These are phyloP conservation scores for Drosophila kokeensis DNA, from an alignment of 2,888 invertebrate species.

Conservation along the genomic window DNA sequence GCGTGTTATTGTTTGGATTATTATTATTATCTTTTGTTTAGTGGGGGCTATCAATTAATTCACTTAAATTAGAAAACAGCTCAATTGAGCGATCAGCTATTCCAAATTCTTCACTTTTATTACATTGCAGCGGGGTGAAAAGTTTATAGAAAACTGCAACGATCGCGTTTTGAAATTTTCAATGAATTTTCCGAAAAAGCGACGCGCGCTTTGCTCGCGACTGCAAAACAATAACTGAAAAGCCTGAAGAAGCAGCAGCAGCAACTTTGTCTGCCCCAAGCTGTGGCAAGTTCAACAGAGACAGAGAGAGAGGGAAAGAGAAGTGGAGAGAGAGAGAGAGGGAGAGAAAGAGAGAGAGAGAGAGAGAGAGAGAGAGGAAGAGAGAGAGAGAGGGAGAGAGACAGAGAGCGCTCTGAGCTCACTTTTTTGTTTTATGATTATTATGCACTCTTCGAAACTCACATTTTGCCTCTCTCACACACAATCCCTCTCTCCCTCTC, in stretches of 20 bases:
- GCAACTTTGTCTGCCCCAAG: conserved; percentile 33
- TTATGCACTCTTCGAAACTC: not conserved
- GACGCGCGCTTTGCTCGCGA: conserved; percentile 51
- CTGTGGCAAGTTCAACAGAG: conserved; percentile 49
- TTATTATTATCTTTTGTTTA: not conserved
- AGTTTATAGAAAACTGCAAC: not conserved
- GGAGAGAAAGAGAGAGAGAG: not conserved
- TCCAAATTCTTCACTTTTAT: conserved; percentile 9
- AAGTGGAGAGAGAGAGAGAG: not conserved
- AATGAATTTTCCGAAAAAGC: conserved; percentile 32
- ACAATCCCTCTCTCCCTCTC: not conserved
- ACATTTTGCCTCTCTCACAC: conserved; percentile 9
- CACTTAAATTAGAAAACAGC: conserved; percentile 22
- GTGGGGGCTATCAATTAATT: conserved; percentile 43
- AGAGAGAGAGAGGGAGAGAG: conserved; percentile 2
- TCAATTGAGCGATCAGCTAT: conserved; percentile 38
- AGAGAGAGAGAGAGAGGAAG: not conserved
- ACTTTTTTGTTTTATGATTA: conserved; percentile 24
- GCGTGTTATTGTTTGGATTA: not conserved
- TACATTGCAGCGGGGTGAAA: conserved; percentile 14
- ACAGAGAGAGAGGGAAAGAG: not conserved
- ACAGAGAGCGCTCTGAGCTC: conserved; percentile 14
- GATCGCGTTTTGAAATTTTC: conserved; percentile 19
- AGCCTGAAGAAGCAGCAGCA: conserved; percentile 14
- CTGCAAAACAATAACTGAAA: conserved; percentile 58